A percentile compares a stretch with the other conserved stretches of the same genome.
Conservation (phyloP, 2,797 vertebrate species). For the Thaleichthys pacificus region DNA sequence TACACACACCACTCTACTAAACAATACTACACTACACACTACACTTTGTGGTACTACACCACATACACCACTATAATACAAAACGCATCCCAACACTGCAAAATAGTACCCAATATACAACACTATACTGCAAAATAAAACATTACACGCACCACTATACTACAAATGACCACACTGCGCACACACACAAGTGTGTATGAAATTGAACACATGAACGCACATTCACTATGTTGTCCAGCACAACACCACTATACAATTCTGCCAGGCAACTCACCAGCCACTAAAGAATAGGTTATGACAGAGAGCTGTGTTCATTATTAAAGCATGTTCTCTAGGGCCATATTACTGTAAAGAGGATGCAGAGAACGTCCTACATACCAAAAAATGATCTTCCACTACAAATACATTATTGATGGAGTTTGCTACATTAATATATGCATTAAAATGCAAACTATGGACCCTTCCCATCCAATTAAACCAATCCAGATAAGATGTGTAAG, state of each 20-base stretch:
- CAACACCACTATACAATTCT: not conserved
- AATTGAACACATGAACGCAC: not conserved
- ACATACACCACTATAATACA: no score
- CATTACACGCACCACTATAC: not conserved
- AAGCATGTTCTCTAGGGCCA: not conserved
- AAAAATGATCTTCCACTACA: conserved; percentile 7
- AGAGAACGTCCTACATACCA: not conserved
- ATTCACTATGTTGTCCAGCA: not conserved
- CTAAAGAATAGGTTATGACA: not conserved
- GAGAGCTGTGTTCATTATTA: not conserved
- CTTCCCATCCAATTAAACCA: conserved; percentile 29
- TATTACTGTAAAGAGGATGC: not conserved
- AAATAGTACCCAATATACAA: no score
- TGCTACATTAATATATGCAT: conserved; percentile 54
- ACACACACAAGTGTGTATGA: no score
- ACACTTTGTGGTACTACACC: no score
- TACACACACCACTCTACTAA: not conserved
- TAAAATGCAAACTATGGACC: conserved; percentile 28
- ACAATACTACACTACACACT: not conserved
- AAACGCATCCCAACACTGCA: no score
- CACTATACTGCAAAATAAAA: no score
- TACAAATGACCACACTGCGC: not conserved
- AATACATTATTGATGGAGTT: conserved; percentile 64
- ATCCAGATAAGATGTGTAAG: conserved; percentile 36
- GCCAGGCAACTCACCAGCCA: conserved; percentile 1